Conservation (phyloP, 2,888 invertebrate genomes). For the Graphium colonna region DNA sequence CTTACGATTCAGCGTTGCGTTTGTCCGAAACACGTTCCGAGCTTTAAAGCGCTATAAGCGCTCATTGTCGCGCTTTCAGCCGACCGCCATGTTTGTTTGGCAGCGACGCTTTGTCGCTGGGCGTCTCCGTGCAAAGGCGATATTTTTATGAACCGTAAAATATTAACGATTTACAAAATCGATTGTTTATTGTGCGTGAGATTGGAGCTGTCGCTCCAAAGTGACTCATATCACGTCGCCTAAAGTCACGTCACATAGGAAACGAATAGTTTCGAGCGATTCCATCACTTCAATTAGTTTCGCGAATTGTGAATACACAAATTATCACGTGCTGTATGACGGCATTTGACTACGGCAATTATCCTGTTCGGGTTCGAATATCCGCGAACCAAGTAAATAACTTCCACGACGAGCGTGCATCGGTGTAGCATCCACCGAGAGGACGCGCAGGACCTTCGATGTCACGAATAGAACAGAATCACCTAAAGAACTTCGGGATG, state of each 20-base stretch:
- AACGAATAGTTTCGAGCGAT: no score
- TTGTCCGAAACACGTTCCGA: slow-evolving; percentile 73
- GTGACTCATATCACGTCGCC: background rate
- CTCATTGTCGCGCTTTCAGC: slow-evolving; percentile 69
- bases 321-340: slow-evolving; percentile 40
- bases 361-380: no score
- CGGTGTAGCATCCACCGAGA: no score
- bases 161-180: slow-evolving; percentile 48
- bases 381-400: no score
- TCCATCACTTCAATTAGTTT: slow-evolving; percentile 45
- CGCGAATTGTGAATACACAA: slow-evolving; percentile 52
- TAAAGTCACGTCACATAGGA: background rate
- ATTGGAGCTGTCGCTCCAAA: background rate
- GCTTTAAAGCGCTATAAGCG: slow-evolving; percentile 61
- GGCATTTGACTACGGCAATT: slow-evolving; percentile 33
- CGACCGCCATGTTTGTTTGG: slow-evolving; percentile 58
- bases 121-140: background rate
- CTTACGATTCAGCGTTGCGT: slow-evolving; percentile 69
- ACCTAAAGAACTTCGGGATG: no score
- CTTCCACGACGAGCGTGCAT: no score
- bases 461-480: no score
- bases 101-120: slow-evolving; percentile 43
- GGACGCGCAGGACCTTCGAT: no score
- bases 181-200: slow-evolving; percentile 36
- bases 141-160: slow-evolving; percentile 61